Conservation (phyloP, 2,888 invertebrate genomes). For the Rosalia funebris region DNA sequence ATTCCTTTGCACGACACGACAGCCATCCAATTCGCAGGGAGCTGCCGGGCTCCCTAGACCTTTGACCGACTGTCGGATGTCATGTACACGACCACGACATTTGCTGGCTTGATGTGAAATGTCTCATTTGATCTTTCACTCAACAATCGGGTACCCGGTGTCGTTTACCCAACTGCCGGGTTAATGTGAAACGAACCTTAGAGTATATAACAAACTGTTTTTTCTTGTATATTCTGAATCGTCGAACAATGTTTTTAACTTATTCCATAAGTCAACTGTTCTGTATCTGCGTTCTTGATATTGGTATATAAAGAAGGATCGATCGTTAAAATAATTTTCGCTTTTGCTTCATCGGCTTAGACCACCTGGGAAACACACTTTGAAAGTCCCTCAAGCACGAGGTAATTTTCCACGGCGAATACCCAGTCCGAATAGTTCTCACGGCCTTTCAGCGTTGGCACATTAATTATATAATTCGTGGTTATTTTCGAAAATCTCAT, state of each 20-base stretch:
- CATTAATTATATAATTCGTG: conserved; percentile 28
- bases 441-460: conserved; percentile 38
- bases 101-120: no score
- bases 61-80: no score
- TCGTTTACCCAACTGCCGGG: no score
- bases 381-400: conserved; percentile 39
- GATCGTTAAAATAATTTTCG: conserved; percentile 40
- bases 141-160: no score
- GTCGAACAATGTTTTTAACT: conserved; percentile 41
- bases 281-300: conserved; percentile 39
- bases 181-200: no score
- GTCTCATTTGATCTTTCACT: no score
- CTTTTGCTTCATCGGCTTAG: conserved; percentile 30
- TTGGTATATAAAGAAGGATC: conserved; percentile 43
- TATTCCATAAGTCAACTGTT: conserved; percentile 40
- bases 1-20: no score
- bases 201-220: conserved; percentile 36
- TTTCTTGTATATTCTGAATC: conserved; percentile 38
- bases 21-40: no score
- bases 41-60: no score
- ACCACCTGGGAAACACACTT: conserved; percentile 29
- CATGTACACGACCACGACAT: no score
- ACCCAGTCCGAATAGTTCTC: conserved; percentile 44
- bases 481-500: not conserved
- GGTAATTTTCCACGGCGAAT: conserved; percentile 44